Evolutionary conservation across 2,888 invertebrate species (phyloP).

Genomic region (Cerceris ruficornis): DNA sequence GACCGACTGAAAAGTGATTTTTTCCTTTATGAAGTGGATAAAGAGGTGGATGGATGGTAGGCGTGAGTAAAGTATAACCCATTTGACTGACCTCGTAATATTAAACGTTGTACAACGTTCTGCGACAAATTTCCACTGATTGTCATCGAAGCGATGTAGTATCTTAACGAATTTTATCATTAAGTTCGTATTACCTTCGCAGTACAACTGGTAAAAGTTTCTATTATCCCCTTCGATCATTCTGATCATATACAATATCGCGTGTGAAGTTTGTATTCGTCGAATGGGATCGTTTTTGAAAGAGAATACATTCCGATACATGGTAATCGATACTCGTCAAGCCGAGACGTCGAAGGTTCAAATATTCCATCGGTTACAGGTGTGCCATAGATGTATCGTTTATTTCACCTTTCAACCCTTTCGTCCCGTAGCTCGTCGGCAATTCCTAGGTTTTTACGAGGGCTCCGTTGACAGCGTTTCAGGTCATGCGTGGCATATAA

Average conservation of each 20-base stretch:
- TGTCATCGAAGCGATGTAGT: not conserved
- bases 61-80: slow-evolving; percentile 10
- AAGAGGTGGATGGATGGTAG: slow-evolving; percentile 28
- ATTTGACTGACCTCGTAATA: not conserved
- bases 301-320: slow-evolving; percentile 28
- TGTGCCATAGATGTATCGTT: slow-evolving; percentile 53
- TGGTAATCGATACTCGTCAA: slow-evolving; percentile 30
- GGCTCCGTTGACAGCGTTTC: slow-evolving; percentile 56
- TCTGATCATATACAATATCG: too few relatives aligned
- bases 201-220: too few relatives aligned
- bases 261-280: not conserved
- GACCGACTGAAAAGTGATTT: slow-evolving; percentile 47
- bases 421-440: slow-evolving; percentile 39
- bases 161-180: too few relatives aligned
- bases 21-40: slow-evolving; percentile 32
- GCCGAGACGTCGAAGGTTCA: slow-evolving; percentile 26
- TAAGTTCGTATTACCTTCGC: too few relatives aligned
- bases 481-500: slow-evolving; percentile 76
- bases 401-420: slow-evolving; percentile 46
- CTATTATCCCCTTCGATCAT: too few relatives aligned
- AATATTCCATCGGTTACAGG: slow-evolving; percentile 59
- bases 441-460: slow-evolving; percentile 43
- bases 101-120: not conserved
- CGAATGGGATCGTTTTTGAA: slow-evolving; percentile 12
- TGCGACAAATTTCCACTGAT: not conserved